A percentile compares a stretch with the other conserved stretches of the same genome.
These are phyloP conservation scores for Laticauda laticaudata DNA, from an alignment of 2,113 vertebrate genomes.

Conservation along the genomic window DNA sequence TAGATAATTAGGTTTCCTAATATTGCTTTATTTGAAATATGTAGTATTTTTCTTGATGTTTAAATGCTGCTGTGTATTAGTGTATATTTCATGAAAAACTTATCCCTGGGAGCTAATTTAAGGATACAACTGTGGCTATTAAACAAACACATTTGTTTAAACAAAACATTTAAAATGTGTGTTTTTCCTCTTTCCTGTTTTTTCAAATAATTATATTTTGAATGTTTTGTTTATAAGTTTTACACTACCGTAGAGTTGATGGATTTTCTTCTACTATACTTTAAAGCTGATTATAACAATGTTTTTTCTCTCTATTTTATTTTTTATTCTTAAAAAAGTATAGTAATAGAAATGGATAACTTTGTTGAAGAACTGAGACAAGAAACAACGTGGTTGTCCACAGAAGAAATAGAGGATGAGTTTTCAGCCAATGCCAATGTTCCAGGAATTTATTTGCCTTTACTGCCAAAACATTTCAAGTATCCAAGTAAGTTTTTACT, in stretches of 20 bases:
- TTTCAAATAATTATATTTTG: background rate
- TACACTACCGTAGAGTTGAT: background rate
- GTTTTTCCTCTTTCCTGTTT: background rate
- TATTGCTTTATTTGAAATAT: background rate
- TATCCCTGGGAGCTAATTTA: background rate
- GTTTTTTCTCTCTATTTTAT: background rate
- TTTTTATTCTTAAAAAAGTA: background rate
- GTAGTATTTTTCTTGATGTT: background rate
- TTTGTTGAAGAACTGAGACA: constrained; percentile 43
- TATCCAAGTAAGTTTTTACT: constrained; percentile 47
- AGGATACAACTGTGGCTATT: background rate
- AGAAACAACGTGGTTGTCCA: background rate
- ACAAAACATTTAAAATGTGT: background rate
- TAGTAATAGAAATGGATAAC: constrained; percentile 49
- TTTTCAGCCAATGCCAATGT: too few relatives aligned
- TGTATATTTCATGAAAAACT: background rate
- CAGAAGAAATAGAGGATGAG: constrained; percentile 16
- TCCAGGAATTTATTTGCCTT: constrained; percentile 47
- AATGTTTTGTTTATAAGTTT: background rate
- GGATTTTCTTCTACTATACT: background rate
- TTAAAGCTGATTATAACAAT: background rate
- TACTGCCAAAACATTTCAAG: constrained; percentile 29
- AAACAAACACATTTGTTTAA: background rate
- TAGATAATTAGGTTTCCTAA: background rate
- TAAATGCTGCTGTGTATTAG: background rate